phyloP scores from a whole-genome alignment of 2,888 invertebrate species.

The Apocheima hispidaria region DNA sequence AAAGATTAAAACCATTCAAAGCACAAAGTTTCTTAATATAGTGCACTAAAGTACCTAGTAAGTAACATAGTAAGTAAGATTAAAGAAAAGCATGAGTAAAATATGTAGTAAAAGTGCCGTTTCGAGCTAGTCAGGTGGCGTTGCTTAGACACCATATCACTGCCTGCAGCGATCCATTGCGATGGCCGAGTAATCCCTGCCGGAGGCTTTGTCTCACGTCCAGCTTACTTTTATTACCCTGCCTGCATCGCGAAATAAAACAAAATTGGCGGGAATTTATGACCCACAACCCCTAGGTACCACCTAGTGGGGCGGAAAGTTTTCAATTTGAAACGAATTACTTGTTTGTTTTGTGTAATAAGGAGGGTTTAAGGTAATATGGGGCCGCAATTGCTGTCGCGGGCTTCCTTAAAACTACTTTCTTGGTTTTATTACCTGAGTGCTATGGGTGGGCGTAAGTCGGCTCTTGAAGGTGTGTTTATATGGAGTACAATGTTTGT shows the following conservation, averaged over 20 bases:
- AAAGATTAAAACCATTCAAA: too few species aligned
- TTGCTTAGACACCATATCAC: slow-evolving; percentile 79
- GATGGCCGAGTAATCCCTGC: slow-evolving; percentile 81
- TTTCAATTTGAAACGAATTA: slow-evolving; percentile 86
- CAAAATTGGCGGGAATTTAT: slow-evolving; percentile 86
- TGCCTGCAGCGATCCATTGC: slow-evolving; percentile 81
- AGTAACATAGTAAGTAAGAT: too few species aligned
- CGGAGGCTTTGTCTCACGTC: slow-evolving; percentile 84
- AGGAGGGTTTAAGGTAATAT: slow-evolving; percentile 82
- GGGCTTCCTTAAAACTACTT: slow-evolving; percentile 84
- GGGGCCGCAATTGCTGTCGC: slow-evolving; percentile 79
- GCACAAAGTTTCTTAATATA: too few species aligned
- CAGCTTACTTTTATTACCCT: slow-evolving; percentile 86
- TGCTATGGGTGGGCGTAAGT: slow-evolving; percentile 71
- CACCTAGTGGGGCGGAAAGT: slow-evolving; percentile 84
- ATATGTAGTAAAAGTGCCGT: slow-evolving; percentile 49
- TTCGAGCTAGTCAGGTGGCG: slow-evolving; percentile 69
- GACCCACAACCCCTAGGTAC: slow-evolving; percentile 75
- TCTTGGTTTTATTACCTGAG: slow-evolving; percentile 83
- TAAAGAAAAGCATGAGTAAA: slow-evolving; percentile 31
- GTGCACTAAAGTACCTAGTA: too few species aligned
- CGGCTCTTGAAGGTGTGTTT: slow-evolving; percentile 57
- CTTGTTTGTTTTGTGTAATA: slow-evolving; percentile 84
- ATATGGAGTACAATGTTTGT: slow-evolving; percentile 51
- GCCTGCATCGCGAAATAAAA: slow-evolving; percentile 85